These are phyloP conservation scores for Macrosteles quadrilineatus DNA, from an alignment of 1,140 invertebrate species.

Conservation along the genomic window DNA sequence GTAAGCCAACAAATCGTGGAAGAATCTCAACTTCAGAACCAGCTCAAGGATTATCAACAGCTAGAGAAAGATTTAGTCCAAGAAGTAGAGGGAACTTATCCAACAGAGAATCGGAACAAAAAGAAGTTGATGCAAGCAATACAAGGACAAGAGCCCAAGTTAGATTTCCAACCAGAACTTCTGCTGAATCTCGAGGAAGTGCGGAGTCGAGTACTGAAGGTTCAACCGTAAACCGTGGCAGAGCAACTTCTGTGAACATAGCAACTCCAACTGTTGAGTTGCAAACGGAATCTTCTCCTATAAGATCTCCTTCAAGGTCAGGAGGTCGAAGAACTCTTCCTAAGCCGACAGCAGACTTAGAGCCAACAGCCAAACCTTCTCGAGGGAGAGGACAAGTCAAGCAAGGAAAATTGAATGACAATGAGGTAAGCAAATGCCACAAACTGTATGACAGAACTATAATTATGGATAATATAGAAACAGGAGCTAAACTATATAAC, in stretches of 20 bases:
- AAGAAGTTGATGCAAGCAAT: not conserved
- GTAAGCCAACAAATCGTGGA: not conserved
- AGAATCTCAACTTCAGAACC: not conserved
- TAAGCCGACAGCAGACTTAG: not conserved
- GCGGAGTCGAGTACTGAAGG: not conserved
- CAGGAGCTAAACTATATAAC: no score
- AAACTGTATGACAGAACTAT: no score
- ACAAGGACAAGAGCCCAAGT: not conserved
- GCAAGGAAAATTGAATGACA: slow-evolving; percentile 9
- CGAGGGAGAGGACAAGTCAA: slow-evolving; percentile 2
- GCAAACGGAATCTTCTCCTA: not conserved
- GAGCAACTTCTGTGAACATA: no score
- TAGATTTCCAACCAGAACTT: not conserved
- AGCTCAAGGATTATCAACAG: not conserved
- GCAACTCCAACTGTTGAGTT: no score
- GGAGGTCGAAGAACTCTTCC: not conserved
- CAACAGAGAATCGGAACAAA: not conserved
- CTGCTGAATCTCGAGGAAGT: not conserved
- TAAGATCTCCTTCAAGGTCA: not conserved
- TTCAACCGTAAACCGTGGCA: no score
- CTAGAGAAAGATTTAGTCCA: not conserved
- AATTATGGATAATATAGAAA: no score
- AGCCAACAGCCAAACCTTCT: not conserved
- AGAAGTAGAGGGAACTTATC: not conserved
- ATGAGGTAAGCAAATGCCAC: slow-evolving; percentile 6